Conservation (phyloP, 2,797 vertebrate genomes). For the Buphagus erythrorhynchus region DNA sequence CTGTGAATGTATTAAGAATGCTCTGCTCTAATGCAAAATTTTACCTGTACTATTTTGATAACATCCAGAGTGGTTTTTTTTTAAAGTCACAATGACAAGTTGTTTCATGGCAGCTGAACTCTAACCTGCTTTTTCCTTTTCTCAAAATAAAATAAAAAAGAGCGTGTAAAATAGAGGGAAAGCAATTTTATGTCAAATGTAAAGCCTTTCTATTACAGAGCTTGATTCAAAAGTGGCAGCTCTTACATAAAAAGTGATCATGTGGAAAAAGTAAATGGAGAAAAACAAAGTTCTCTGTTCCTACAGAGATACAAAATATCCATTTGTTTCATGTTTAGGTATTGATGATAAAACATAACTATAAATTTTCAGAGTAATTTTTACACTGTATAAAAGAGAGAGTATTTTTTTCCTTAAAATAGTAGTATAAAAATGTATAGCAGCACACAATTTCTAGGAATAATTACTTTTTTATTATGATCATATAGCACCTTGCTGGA, state of each 20-base stretch:
- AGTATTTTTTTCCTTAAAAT: background rate
- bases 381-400: background rate
- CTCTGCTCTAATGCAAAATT: background rate
- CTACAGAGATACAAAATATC: background rate
- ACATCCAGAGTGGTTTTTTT: background rate
- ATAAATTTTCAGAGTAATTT: background rate
- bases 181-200: background rate
- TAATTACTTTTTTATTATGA: constrained; percentile 13
- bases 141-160: background rate
- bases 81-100: background rate
- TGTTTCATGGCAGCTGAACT: background rate
- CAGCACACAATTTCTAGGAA: background rate
- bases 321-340: background rate
- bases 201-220: background rate
- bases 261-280: background rate
- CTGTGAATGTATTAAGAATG: background rate
- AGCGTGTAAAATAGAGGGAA: background rate
- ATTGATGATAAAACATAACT: background rate
- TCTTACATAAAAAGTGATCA: background rate
- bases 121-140: background rate
- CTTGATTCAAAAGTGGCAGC: background rate
- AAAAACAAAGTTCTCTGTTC: background rate
- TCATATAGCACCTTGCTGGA: background rate
- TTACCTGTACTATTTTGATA: background rate
- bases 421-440: background rate